These are phyloP conservation scores for Trachurus trachurus DNA, from an alignment of 2,797 vertebrate genomes.

Conservation along the genomic window DNA sequence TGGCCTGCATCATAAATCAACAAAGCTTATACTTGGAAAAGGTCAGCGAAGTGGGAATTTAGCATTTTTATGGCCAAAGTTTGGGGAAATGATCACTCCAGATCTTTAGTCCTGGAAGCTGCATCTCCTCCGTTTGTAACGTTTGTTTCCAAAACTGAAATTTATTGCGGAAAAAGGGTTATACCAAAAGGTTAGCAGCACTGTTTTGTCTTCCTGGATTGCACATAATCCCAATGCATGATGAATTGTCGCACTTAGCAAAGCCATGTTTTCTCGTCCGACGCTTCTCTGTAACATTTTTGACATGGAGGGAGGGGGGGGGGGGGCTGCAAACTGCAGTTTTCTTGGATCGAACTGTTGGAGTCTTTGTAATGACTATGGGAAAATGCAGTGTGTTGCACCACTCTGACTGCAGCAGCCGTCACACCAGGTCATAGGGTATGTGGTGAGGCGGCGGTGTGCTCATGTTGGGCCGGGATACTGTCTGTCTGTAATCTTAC, in stretches of 20 bases:
- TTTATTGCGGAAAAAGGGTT: conserved; percentile 23
- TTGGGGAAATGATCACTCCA: conserved; percentile 55
- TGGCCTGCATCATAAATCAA: conserved; percentile 69
- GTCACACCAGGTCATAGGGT: conserved; percentile 22
- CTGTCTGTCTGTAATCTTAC: conserved; percentile 36
- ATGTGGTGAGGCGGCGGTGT: conserved; percentile 8
- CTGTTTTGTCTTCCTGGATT: conserved; percentile 46
- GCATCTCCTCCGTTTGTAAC: conserved; percentile 32
- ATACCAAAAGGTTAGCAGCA: conserved; percentile 41
- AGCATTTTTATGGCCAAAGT: conserved; percentile 53
- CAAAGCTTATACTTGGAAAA: conserved; percentile 64
- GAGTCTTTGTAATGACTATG: background rate
- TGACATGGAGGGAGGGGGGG: conserved; percentile 3
- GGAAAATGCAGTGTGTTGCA: background rate
- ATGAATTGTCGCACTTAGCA: background rate
- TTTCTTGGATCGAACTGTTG: background rate
- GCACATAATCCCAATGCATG: conserved; percentile 26
- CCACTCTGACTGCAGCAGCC: conserved; percentile 13
- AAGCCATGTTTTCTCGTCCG: conserved; percentile 26
- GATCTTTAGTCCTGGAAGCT: conserved; percentile 47
- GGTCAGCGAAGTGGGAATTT: conserved; percentile 64
- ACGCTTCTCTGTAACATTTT: conserved; percentile 5
- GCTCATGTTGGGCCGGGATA: conserved; percentile 23
- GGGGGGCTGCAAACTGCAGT: background rate
- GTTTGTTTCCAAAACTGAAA: conserved; percentile 45